Conservation (phyloP, 2,113 vertebrate species). For the Pseudorasbora parva region DNA sequence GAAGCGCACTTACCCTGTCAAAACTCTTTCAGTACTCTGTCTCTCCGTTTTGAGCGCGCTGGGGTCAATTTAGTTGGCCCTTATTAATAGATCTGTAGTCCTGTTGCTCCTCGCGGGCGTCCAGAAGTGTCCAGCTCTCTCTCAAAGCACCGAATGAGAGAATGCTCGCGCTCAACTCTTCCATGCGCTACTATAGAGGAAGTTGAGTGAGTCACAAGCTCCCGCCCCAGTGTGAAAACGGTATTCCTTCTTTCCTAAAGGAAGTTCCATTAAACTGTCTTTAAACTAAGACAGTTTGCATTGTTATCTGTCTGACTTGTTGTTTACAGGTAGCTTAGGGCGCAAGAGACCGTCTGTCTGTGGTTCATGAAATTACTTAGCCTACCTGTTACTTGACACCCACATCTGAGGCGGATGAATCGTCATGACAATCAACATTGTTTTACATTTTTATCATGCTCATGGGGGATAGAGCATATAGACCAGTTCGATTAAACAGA, state of each 20-base stretch:
- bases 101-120: constrained; percentile 47
- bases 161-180: constrained; percentile 68
- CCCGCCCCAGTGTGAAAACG: constrained; percentile 69
- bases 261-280: background rate
- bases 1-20: constrained; percentile 64
- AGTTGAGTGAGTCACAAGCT: constrained; percentile 79
- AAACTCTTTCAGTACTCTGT: constrained; percentile 19
- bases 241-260: constrained; percentile 49
- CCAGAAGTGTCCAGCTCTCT: constrained; percentile 52
- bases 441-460: background rate
- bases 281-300: background rate
- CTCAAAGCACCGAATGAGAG: constrained; percentile 60
- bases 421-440: background rate
- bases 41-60: background rate
- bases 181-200: constrained; percentile 76
- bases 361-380: background rate
- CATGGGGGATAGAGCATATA: background rate
- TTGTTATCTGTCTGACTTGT: background rate
- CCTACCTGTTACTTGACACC: constrained; percentile 1
- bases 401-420: background rate
- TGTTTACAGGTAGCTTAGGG: background rate
- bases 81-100: constrained; percentile 50
- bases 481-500: background rate
- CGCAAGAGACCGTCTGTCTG: background rate
- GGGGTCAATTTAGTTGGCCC: constrained; percentile 43